Conservation (phyloP, 2,113 vertebrate genomes). For the Ceyx melanurus region DNA sequence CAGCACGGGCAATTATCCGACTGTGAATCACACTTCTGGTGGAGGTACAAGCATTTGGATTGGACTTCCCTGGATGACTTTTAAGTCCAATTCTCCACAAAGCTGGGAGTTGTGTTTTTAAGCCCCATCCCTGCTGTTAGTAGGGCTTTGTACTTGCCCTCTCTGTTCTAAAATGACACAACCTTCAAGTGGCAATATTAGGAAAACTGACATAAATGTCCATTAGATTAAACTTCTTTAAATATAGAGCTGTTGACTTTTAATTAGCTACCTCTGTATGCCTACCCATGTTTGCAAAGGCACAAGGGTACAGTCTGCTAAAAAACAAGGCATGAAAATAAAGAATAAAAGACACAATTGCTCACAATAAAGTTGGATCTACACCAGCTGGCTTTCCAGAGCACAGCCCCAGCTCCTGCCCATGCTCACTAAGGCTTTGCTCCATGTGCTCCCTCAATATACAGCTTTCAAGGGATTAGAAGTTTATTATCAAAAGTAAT, state of each 20-base stretch:
- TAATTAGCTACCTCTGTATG: background rate
- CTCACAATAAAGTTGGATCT: background rate
- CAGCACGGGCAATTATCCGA: background rate
- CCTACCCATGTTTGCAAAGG: background rate
- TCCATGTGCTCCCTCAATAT: rapidly evolving
- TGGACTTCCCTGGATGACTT: background rate
- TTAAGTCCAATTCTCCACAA: background rate
- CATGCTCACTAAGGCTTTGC: background rate
- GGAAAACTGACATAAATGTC: background rate
- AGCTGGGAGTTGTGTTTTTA: background rate
- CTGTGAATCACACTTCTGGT: background rate
- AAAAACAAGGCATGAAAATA: background rate
- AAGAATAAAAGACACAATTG: background rate
- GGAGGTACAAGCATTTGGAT: no score
- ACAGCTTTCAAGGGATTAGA: background rate
- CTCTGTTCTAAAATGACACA: background rate
- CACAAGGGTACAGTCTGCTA: background rate
- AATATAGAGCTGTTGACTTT: slow-evolving; percentile 36
- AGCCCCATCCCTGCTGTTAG: background rate
- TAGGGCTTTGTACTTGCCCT: rapidly evolving
- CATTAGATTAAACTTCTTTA: slow-evolving; percentile 11
- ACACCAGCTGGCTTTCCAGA: background rate
- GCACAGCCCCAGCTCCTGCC: background rate
- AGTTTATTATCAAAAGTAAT: background rate
- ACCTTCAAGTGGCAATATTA: background rate